Evolutionary conservation across 2,888 invertebrate species (phyloP).

Genomic region (Alitta virens): DNA sequence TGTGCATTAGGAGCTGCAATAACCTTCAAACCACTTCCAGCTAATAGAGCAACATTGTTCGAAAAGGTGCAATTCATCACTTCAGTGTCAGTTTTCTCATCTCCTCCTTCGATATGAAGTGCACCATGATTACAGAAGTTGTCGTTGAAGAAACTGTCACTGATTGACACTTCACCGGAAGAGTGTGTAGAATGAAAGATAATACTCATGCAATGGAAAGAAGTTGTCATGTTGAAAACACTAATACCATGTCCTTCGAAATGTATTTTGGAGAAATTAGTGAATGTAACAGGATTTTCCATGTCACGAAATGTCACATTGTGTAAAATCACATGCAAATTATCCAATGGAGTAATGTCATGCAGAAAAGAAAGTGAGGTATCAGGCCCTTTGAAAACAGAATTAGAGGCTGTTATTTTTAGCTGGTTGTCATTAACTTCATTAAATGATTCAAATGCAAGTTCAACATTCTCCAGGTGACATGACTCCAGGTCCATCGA

Average conservation of each 20-base stretch:
- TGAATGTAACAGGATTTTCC: background rate
- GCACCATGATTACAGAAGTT: background rate
- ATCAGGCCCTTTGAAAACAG: no score
- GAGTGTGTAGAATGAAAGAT: background rate
- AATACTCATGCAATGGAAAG: background rate
- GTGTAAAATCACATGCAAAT: background rate
- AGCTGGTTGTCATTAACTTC: no score
- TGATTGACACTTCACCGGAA: background rate
- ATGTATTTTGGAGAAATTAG: background rate
- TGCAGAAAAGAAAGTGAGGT: no score
- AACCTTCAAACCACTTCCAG: constrained; percentile 6
- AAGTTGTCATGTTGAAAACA: background rate
- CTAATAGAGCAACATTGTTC: background rate
- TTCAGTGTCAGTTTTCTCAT: background rate
- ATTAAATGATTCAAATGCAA: no score
- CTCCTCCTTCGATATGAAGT: background rate
- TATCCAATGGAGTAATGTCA: background rate
- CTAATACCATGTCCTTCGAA: background rate
- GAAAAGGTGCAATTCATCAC: background rate
- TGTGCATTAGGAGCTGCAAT: background rate
- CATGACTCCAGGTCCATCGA: no score
- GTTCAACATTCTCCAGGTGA: no score
- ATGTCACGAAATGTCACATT: background rate
- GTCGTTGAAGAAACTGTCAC: background rate
- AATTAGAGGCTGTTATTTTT: no score